Base-by-base conservation (phyloP, 2,888 invertebrate species). In the Diloba caeruleocephala region DNA sequence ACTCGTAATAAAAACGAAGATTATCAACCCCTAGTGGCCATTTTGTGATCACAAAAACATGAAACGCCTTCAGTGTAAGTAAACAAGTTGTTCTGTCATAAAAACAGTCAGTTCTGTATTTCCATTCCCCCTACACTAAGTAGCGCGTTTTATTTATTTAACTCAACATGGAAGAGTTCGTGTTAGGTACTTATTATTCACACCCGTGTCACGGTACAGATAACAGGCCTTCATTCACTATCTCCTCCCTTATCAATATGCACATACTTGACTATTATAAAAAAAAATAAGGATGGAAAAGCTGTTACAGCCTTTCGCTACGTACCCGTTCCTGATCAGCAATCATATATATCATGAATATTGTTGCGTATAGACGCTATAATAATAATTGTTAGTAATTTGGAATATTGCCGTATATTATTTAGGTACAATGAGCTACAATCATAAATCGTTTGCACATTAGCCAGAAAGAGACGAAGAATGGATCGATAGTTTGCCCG, bases 401-500 rank as follows among this genome's bases (percentile, higher is more conserved):
- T 63, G 14, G 29, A 49, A 55, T 44, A 57, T 51, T 39, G 7
- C 36, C 46, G 13, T 25, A 34, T 55, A 52, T 44, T 53, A 39
- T 59, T 55, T 48, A 49, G 36, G 52, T 46, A 45, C 44, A 51
- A 53, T 48, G 56, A 43, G 50, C 51, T 54, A 71, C 57, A 51
- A 51, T 64, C 57, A 51, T 74, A 81, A 74, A 81, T 70, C 79
- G 76, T 84, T 84, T 80, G 79, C 82, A 86, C 85, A 78, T 84
- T 79, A 79, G 89, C 72, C 80, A 86, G 92, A 92, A 87, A 90
- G 93, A 90, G 93, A 92, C 86, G 84, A 83, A 85, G 81, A 81
- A 88, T 74, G 82, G 90, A 92, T 92, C 93, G 85, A 92, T 92
- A 91, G 84, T 89, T 90, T 89, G 84, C 85, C 66, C 85, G 85